Evolutionary conservation across 2,113 vertebrate genomes (phyloP).

Genomic region (Austrofundulus limnaeus): DNA sequence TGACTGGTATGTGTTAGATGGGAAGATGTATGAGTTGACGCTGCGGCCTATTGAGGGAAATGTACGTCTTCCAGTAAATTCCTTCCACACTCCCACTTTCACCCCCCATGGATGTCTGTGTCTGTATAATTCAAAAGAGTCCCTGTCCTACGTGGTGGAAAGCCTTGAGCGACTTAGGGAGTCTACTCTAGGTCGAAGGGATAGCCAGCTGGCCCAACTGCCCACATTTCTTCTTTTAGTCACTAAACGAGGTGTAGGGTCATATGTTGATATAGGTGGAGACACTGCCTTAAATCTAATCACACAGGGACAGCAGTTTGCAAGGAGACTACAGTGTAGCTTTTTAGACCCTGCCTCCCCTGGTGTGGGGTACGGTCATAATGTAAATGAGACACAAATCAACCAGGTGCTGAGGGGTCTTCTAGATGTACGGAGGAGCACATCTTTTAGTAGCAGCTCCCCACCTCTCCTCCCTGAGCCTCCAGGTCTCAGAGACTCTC

Average conservation of each 20-base stretch:
- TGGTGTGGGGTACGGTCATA: conserved; percentile 90
- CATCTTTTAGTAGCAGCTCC: conserved; percentile 78
- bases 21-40: conserved; percentile 94
- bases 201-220: conserved; percentile 85
- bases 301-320: conserved; percentile 93
- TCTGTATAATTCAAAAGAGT: conserved; percentile 98
- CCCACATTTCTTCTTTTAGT: conserved; percentile 88
- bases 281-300: conserved; percentile 91
- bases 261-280: conserved; percentile 84
- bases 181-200: conserved; percentile 84
- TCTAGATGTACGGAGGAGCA: conserved; percentile 88
- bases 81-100: conserved; percentile 94
- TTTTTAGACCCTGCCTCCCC: conserved; percentile 90
- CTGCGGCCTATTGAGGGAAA: conserved; percentile 95
- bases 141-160: conserved; percentile 91
- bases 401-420: conserved; percentile 89
- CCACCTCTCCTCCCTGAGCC: conserved; percentile 80
- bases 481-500: conserved; percentile 82
- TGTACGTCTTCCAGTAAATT: conserved; percentile 94
- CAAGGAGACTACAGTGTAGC: conserved; percentile 90
- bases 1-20: conserved; percentile 93
- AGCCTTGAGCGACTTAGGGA: conserved; percentile 94
- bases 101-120: conserved; percentile 95
- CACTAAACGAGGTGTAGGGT: conserved; percentile 87
- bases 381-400: conserved; percentile 92